Conservation (phyloP, 2,888 invertebrate species). For the Xylocampa areola region DNA sequence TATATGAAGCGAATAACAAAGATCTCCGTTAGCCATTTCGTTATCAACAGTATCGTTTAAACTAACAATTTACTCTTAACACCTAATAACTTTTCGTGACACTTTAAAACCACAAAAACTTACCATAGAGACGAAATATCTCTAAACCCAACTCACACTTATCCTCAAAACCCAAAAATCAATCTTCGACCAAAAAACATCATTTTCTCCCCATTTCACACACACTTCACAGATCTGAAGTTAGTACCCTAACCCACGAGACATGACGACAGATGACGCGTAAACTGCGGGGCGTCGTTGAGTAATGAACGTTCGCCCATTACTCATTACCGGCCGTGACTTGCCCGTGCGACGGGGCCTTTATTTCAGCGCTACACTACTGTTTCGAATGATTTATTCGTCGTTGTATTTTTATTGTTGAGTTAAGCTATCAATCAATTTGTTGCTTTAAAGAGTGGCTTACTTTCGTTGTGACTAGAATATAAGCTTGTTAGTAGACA, state of each 20-base stretch:
- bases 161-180: constrained; percentile 46
- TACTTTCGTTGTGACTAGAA: constrained; percentile 26
- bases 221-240: constrained; percentile 56
- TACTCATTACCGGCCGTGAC: constrained; percentile 80
- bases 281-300: constrained; percentile 80
- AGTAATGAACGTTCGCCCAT: constrained; percentile 81
- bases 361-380: constrained; percentile 76
- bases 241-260: constrained; percentile 59
- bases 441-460: constrained; percentile 20
- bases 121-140: constrained; percentile 5
- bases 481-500: constrained; percentile 7
- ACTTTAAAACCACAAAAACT: constrained; percentile 46
- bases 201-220: constrained; percentile 48
- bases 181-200: constrained; percentile 44
- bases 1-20: no score
- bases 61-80: constrained; percentile 17
- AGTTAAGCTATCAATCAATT: constrained; percentile 61
- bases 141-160: constrained; percentile 35
- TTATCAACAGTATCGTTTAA: no score
- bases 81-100: constrained; percentile 49
- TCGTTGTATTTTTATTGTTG: constrained; percentile 61
- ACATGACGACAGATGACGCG: constrained; percentile 81
- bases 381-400: constrained; percentile 71
- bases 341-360: constrained; percentile 74
- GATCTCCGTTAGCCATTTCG: no score